phyloP scores from a whole-genome alignment of 2,888 invertebrate genomes.

The Coleophora deauratella region DNA sequence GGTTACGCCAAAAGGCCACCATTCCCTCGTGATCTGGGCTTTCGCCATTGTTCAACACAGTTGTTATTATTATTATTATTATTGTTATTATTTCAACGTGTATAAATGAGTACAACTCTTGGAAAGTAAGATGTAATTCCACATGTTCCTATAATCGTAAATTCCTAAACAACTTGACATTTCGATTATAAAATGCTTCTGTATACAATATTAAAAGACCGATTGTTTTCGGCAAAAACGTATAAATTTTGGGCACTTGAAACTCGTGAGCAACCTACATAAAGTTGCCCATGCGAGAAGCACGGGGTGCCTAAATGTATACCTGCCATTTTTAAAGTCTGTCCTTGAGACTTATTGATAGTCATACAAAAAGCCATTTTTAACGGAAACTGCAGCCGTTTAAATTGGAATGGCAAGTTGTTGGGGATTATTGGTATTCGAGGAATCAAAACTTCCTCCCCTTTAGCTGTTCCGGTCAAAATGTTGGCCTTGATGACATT shows the following conservation, averaged over 20 bases:
- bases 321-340: slow-evolving; percentile 20
- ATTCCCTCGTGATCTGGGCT: too few relatives aligned
- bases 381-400: slow-evolving; percentile 20
- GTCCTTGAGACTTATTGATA: slow-evolving; percentile 19
- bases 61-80: too few relatives aligned
- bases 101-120: too few relatives aligned
- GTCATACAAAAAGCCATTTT: slow-evolving; percentile 17
- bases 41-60: too few relatives aligned
- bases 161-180: too few relatives aligned
- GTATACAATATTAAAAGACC: background rate
- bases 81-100: too few relatives aligned
- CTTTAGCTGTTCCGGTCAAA: slow-evolving; percentile 20
- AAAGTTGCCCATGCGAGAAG: slow-evolving; percentile 10
- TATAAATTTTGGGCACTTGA: too few relatives aligned
- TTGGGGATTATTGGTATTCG: slow-evolving; percentile 24
- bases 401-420: slow-evolving; percentile 22
- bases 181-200: too few relatives aligned
- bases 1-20: too few relatives aligned
- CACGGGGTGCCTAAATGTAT: slow-evolving; percentile 14
- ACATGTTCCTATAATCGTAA: too few relatives aligned
- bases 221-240: background rate
- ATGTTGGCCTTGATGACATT: slow-evolving; percentile 21
- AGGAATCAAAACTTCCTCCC: slow-evolving; percentile 22
- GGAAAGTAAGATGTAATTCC: too few relatives aligned
- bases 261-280: slow-evolving; percentile 8